Evolutionary conservation across 92 coral and sea anemone species (phyloP), one percentile per base, ranked within the genome.

Genomic region (Bergia sp.): DNA sequence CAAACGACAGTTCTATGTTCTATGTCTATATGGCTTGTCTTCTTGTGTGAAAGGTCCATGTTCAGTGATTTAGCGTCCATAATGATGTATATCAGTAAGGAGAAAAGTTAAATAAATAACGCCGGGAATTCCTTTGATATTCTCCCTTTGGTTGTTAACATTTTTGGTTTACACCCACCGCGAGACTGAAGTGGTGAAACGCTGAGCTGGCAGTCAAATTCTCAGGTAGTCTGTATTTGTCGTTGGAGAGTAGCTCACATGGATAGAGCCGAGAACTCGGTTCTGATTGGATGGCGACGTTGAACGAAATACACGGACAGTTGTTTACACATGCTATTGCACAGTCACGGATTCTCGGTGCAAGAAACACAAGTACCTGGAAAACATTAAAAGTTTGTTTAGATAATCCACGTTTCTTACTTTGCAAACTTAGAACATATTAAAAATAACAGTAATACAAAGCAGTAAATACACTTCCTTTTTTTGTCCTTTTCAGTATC

Each of bases 151-250:
- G 45, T 38, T 2, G 37, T 38, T 10, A 73, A 73, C 37, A 73
- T n/a, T 3, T 11, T 37, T 7, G 1, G 3, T 3, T 38, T 76
- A 21, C 7, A 42, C 81, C 21, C n/a, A 77, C 81, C 81, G 37
- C 81, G 44, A 77, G 37, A 18, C 81, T 77, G 29, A 21, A 77
- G 10, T 77, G 81, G 49, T 77, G 57, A 77, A 77, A 77, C 3
- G 37, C n/a, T 77, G 23, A 0, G 21, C 21, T 44, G 21, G 61
- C 45, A 1, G 37, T 40, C 0, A 77, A 42, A 4, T 77, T 77
- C 49, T 38, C 58, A 9, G 8, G 58, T 3, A 8, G 2, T 43
- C 37, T 77, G 81, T 77, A 44, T 44, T 18, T 77, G 49, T 77
- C 81, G 9, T 37, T 77, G 58, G 81, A 10, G 3, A 77, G 81